Percentiles rank a stretch among this genome's conserved stretches.
Evolutionary conservation across 2,888 invertebrate genomes (phyloP).

Genomic region (Xestia rhomboidea): DNA sequence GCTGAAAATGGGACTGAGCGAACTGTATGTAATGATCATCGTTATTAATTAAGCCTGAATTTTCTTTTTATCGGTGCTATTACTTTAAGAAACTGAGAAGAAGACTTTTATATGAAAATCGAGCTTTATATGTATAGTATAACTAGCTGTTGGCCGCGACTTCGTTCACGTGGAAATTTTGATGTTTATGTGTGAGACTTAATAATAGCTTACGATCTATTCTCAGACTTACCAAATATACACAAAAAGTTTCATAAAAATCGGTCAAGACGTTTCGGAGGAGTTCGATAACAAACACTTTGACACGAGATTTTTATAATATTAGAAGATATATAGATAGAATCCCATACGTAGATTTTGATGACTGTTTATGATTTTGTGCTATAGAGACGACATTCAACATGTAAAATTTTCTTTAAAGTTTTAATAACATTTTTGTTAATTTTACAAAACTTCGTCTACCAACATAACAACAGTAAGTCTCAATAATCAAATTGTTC

Average conservation of each 20-base stretch:
- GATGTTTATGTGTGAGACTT: too few relatives aligned
- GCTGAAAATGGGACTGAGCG: background rate
- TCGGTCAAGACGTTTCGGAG: too few relatives aligned
- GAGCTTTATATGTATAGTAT: too few relatives aligned
- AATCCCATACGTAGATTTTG: background rate
- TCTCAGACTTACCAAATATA: too few relatives aligned
- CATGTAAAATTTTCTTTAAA: background rate
- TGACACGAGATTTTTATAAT: too few relatives aligned
- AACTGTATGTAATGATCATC: background rate
- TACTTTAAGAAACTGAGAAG: background rate
- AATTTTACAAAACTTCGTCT: conserved; percentile 7
- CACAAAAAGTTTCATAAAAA: too few relatives aligned
- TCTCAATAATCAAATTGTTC: conserved; percentile 55
- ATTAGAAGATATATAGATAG: too few relatives aligned
- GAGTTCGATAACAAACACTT: too few relatives aligned
- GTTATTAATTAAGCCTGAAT: background rate
- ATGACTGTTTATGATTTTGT: background rate
- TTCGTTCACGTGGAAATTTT: too few relatives aligned
- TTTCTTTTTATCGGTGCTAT: background rate
- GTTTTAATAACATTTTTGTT: too few relatives aligned
- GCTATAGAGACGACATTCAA: background rate
- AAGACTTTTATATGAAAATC: background rate
- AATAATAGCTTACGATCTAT: too few relatives aligned
- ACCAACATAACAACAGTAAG: conserved; percentile 59
- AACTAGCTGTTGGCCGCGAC: too few relatives aligned